Evolutionary conservation across 2,797 vertebrate genomes (phyloP), one percentile per base, ranked within the genome.

Genomic region (Sebastes trivittatus): DNA sequence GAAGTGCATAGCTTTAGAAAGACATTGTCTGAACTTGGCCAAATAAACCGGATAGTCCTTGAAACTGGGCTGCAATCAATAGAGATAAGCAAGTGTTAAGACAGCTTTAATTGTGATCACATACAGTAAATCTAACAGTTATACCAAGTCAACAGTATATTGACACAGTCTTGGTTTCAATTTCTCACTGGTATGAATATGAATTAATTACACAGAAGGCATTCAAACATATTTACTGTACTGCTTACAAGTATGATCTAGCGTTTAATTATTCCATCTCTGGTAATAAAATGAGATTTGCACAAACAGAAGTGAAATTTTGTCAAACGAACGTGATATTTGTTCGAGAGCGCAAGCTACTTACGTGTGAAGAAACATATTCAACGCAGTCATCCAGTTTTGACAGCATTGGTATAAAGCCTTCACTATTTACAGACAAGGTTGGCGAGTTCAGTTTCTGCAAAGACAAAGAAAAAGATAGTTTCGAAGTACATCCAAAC

Each of bases 371-470:
- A 34, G 98, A 98, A 91, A 99, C 97, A 70, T 99, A 99, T 29
- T 97, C 96, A 84, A 99, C 97, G 93, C 98, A 99, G 92, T 98
- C 98, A 91, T 99, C 98, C 85, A 99, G 88, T 87, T 98, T 99
- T 58, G 98, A 97, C 68, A 99, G 95, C 97, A 97, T 98, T 22
- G 98, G 97, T 91, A 99, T 97, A 94, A 99, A 99, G 83, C 97
- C 97, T 94, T 99, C 98, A 86, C 97, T 98, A 92, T 98, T 99
- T 92, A 99, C 98, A 1, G 98, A 99, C 72, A 99, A 88, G 0
- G 97, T 98, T n/a, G 97, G 96, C 0, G 97, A 99, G 94, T 98
- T 99, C 92, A 99, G 73, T 96, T 98, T 99, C 98, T 99, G 95
- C 72, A 94, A 89, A 87, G 85, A 80, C 36, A 84, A 54, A 83